These are phyloP conservation scores for Cataglyphis rosenhaueri DNA, from an alignment of 2,888 invertebrate species.

Conservation along the genomic window DNA sequence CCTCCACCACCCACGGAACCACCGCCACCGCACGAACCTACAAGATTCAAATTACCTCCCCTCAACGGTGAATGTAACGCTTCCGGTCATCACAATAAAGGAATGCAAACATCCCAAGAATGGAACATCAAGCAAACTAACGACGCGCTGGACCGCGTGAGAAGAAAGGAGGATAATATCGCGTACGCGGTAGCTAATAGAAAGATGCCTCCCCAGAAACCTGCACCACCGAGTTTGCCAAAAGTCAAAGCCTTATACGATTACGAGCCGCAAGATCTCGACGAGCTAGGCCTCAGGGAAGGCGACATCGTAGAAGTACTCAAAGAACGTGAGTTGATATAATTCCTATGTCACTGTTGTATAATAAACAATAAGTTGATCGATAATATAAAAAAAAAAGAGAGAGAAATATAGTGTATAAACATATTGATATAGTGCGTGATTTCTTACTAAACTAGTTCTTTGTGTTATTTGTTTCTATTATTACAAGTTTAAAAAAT, in stretches of 20 bases:
- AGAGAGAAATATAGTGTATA: not conserved
- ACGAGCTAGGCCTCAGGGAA: conserved; percentile 88
- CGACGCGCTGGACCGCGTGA: not conserved
- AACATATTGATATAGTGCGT: not conserved
- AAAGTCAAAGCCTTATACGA: conserved; percentile 87
- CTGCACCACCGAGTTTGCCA: conserved; percentile 83
- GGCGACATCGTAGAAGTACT: conserved; percentile 88
- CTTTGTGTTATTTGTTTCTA: not conserved
- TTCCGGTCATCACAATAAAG: conserved; percentile 48
- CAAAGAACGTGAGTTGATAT: conserved; percentile 86
- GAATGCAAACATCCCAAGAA: conserved; percentile 62
- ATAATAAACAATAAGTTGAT: not conserved
- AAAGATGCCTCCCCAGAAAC: conserved; percentile 83
- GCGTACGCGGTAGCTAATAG: conserved; percentile 42
- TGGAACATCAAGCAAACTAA: conserved; percentile 31
- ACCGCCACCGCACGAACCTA: conserved; percentile 82
- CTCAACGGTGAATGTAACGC: conserved; percentile 61
- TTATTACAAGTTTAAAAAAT: not conserved
- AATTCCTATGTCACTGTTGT: not conserved
- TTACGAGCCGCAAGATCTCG: conserved; percentile 89
- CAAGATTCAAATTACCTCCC: conserved; percentile 78
- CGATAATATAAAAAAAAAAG: not conserved
- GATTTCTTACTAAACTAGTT: not conserved
- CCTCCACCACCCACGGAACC: conserved; percentile 86
- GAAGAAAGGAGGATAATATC: conserved; percentile 18